phyloP scores from a whole-genome alignment of 2,797 vertebrate species.

The Lepilemur ruficaudatus region DNA sequence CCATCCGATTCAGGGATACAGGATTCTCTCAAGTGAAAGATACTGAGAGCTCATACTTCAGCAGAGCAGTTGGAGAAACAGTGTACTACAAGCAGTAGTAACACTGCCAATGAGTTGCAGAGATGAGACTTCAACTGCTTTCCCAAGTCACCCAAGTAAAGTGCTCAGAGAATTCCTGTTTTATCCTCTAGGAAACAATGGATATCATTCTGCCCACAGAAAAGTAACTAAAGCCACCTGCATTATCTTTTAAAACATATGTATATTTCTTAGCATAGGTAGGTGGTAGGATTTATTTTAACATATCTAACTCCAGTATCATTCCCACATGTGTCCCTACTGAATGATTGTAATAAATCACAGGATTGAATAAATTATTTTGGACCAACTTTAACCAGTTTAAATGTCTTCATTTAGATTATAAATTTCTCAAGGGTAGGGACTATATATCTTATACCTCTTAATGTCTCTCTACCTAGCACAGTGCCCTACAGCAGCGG shows the following conservation, averaged over 20 bases:
- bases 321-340: neutral
- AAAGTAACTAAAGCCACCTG: neutral
- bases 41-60: neutral
- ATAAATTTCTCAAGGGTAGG: conserved; percentile 16
- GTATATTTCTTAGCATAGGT: neutral
- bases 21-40: conserved; percentile 7
- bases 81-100: neutral
- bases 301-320: neutral
- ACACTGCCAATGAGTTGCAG: neutral
- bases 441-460: neutral
- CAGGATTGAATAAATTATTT: conserved; percentile 8
- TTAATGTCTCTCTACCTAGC: neutral
- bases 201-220: neutral
- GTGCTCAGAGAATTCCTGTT: neutral
- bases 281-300: neutral
- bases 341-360: neutral
- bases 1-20: neutral
- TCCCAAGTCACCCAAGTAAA: conserved; percentile 44
- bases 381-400: neutral
- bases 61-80: neutral
- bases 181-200: neutral
- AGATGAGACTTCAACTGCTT: conserved; percentile 20
- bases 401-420: neutral
- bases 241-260: neutral
- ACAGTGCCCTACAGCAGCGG: neutral